Conservation (phyloP, 2,113 vertebrate genomes). For the Varanus komodoensis region DNA sequence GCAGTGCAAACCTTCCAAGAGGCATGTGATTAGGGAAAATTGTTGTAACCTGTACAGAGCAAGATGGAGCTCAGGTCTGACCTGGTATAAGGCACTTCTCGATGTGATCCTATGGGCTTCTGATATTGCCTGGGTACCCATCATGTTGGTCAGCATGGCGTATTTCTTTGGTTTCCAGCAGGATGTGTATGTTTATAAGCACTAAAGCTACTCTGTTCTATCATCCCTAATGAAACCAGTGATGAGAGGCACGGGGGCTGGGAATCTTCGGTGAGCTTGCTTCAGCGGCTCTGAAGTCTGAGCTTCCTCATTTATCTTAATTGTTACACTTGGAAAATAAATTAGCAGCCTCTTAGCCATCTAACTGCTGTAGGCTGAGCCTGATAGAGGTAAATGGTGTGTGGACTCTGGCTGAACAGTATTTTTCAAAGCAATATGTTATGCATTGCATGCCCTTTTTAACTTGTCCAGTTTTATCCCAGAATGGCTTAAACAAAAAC, state of each 20-base stretch:
- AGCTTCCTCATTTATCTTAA: not conserved
- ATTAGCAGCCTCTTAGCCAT: not conserved
- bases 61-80: not conserved
- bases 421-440: not conserved
- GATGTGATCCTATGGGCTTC: too few relatives aligned
- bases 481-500: not conserved
- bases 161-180: constrained; percentile 29
- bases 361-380: not conserved
- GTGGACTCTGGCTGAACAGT: not conserved
- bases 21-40: too few relatives aligned
- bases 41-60: too few relatives aligned
- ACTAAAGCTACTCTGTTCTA: constrained; percentile 6
- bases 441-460: not conserved
- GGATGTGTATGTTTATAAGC: not conserved
- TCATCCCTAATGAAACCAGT: not conserved
- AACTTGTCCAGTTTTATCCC: not conserved
- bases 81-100: not conserved
- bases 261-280: not conserved
- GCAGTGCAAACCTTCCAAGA: too few relatives aligned
- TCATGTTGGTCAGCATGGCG: not conserved
- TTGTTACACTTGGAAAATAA: constrained; percentile 32
- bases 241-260: not conserved
- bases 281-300: not conserved
- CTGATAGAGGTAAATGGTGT: not conserved
- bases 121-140: too few relatives aligned